Evolutionary conservation across 37 sponge, comb jelly and placozoan genomes (phyloP), one percentile per base, ranked within the genome.

Genomic region (Hormiphora californensis): DNA sequence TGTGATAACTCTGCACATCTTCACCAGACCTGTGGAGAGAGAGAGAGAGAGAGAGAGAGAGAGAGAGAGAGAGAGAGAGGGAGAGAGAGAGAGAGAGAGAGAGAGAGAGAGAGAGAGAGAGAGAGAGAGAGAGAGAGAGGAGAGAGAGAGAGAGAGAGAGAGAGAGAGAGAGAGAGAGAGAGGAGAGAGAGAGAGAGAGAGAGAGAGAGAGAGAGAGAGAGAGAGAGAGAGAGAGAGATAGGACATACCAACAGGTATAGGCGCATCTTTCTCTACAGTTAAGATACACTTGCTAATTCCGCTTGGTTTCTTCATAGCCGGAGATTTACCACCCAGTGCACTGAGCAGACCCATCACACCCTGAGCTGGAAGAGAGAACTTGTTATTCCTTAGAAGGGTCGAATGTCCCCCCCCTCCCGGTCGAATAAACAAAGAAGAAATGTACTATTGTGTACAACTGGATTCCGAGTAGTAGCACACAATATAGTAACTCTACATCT

Each of bases 1-100:
- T 43, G 46, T 73, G 39, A 73, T 28, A 39, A 73, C 81, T 25
- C 43, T 73, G 25, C 81, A 73, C 81, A 73, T 25, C 46, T 73
- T 73, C 46, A 73, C 81, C 81, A 73, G 25, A 73, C 46, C 81
- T 73, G 81, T 27, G 23, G 3, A 4, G 59, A 17, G 11, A 30
- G 8, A 46, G 51, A 46, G 9, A 49, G 53, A 15, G 9, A 49
- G 53, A 9, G 15, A 15, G n/a, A n/a, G n/a, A 49, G 9, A 49
- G 9, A 49, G 53, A 49, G 53, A 49, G 53, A 15, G 53, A 17
- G 9, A 49, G 4, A 28, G 23, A 12, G 7, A 15, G 27, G 61
- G n/a, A 49, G 9, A 49, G 9, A 49, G 53, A 49, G 53, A 49
- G 53, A 15, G 53, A 17, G 9, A 49, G 4, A 28, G 23, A 12